A percentile compares a stretch with the other conserved stretches of the same genome.
These are phyloP conservation scores for Todiramphus saurophagus DNA, from an alignment of 2,113 vertebrate species.

Conservation along the genomic window DNA sequence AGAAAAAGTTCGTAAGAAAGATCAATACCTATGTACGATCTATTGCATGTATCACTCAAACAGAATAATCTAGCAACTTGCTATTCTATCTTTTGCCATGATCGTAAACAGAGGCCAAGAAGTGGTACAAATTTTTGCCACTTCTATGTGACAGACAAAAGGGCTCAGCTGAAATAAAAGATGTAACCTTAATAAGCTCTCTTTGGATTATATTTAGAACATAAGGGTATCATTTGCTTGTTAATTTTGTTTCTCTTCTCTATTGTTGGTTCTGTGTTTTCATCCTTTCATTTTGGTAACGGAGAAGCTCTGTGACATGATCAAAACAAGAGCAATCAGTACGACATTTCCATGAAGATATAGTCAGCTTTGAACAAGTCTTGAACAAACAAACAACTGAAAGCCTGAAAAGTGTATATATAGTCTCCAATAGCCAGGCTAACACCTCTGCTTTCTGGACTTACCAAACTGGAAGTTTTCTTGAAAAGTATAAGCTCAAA, in stretches of 20 bases:
- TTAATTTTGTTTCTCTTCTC: conserved; percentile 26
- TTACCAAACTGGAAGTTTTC: neutral
- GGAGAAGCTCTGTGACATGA: neutral
- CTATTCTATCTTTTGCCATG: neutral
- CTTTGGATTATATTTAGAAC: conserved; percentile 14
- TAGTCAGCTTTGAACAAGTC: neutral
- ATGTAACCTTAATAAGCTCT: neutral
- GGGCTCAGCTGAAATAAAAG: neutral
- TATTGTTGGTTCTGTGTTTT: neutral
- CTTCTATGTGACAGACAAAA: neutral
- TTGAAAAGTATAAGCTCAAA: neutral
- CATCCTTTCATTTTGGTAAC: neutral
- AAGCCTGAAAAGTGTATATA: neutral
- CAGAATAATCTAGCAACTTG: neutral
- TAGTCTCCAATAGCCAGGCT: neutral
- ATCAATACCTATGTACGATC: neutral
- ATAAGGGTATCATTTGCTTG: neutral
- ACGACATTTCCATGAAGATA: neutral
- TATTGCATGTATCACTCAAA: neutral
- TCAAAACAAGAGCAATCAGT: conserved; percentile 12
- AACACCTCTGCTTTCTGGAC: neutral
- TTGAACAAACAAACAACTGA: neutral
- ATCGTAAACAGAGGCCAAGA: neutral
- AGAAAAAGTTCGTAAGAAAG: neutral
- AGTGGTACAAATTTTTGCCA: neutral